Conservation (phyloP, 2,113 vertebrate species). For the Eulacestoma nigropectus region DNA sequence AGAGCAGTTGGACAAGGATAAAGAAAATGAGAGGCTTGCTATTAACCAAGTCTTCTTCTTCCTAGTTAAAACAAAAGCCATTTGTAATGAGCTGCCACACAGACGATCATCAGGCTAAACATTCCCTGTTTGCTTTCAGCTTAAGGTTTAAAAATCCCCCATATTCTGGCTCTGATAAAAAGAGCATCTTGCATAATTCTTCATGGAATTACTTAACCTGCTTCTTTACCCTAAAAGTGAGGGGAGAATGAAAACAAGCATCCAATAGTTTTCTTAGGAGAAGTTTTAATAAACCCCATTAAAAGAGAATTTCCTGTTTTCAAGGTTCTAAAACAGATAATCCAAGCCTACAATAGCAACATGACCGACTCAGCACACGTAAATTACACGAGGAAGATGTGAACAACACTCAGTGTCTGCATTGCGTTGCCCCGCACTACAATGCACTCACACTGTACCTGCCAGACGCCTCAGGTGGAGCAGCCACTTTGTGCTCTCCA, state of each 20-base stretch:
- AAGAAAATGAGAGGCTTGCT: neutral
- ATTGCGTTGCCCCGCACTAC: rapidly evolving
- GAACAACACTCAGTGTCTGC: neutral
- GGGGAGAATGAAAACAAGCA: neutral
- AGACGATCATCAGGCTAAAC: neutral
- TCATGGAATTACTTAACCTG: neutral
- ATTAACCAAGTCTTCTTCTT: neutral
- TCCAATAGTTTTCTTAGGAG: neutral
- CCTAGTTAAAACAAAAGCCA: neutral
- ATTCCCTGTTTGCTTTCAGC: neutral
- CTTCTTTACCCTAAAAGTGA: neutral
- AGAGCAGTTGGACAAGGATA: neutral
- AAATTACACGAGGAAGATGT: neutral
- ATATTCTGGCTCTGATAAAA: neutral
- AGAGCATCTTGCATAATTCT: neutral
- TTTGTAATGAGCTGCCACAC: neutral
- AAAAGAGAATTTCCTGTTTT: neutral
- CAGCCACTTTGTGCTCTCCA: neutral
- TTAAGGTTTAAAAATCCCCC: neutral
- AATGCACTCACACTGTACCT: rapidly evolving
- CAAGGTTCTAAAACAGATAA: neutral
- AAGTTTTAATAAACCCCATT: neutral
- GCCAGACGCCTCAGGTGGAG: neutral
- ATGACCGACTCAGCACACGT: rapidly evolving
- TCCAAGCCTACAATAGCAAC: neutral